Evolutionary conservation across 2,888 invertebrate species (phyloP).

Genomic region (Lepas anatifera): DNA sequence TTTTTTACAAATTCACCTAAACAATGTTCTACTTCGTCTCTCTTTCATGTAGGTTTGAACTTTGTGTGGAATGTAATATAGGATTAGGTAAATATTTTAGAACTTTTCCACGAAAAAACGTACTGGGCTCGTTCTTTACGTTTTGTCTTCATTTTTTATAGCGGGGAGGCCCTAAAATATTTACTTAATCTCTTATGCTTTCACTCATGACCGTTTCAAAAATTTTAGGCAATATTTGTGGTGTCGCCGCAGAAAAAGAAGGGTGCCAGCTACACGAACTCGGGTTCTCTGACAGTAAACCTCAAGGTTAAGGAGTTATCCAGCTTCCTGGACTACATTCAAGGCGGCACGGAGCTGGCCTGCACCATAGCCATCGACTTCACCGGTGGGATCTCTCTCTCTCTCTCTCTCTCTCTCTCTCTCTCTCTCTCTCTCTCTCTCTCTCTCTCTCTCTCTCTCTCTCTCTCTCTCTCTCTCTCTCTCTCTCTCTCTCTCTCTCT

Average conservation of each 20-base stretch:
- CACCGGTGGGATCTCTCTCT: slow-evolving; percentile 31
- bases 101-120: no score
- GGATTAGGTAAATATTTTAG: no score
- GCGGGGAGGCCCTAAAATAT: no score
- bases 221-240: no score
- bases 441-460: slow-evolving; percentile 14
- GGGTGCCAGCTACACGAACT: slow-evolving; percentile 37
- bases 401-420: slow-evolving; percentile 15
- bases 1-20: no score
- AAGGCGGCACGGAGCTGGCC: slow-evolving; percentile 40
- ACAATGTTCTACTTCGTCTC: no score
- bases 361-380: slow-evolving; percentile 39
- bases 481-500: background rate
- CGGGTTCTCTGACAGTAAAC: slow-evolving; percentile 30
- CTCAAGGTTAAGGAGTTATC: slow-evolving; percentile 28
- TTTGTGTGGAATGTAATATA: no score
- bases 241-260: slow-evolving; percentile 36
- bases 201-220: no score
- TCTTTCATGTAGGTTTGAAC: no score
- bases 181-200: no score
- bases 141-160: no score
- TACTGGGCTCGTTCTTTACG: no score
- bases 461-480: background rate
- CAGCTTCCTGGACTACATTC: slow-evolving; percentile 45
- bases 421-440: slow-evolving; percentile 13